Base-by-base conservation (phyloP, 2,797 vertebrate genomes). In the Enoplosus armatus region DNA sequence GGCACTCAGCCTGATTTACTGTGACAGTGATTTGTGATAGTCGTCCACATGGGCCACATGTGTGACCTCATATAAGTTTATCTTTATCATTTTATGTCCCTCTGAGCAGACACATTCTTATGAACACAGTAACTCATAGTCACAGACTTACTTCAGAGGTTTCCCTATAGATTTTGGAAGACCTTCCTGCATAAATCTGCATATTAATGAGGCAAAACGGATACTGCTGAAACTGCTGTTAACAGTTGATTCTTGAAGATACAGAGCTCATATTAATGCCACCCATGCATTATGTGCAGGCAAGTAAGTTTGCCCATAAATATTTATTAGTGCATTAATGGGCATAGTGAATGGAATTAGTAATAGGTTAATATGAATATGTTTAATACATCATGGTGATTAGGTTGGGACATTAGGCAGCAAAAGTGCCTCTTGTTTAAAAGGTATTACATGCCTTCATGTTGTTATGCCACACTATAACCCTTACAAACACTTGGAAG, bases 111-210 rank as follows among this genome's bases (percentile, higher is more conserved):
- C 24, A 39, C 18, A 26, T 64, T 74, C 37, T 41, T 70, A 78
- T 71, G n/a, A 79, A 63, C 50, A 63, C 15, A 47, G 22, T 24
- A 58, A 62, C 54, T 77, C 41, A 47, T 39, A 62, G 2, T 73
- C 59, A 67, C 37, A 66, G 54, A 60, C 18, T 54, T 39, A 64
- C 61, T 59, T 59, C 47, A 35, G 16, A 84, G 33, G 63, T 67
- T 73, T 85, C 45, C 76, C 37, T 53, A 29, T 27, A 56, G 54
- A 39, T 37, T 76, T 75, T 48, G 5, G 29, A 73, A 55, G 73
- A 80, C 29, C 37, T 66, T 77, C 18, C 59, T 70, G 48, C 73
- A 80, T 77, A 72, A 41, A 85, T 91, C 75, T 85, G 74, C 79
- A 90, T 80, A 77, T 75, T 75, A 85, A 82, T 79, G 47, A 69